A percentile compares a stretch with the other conserved stretches of the same genome.
These are phyloP conservation scores for Bombus difficillimus DNA, from an alignment of 1,140 invertebrate species.

Conservation along the genomic window DNA sequence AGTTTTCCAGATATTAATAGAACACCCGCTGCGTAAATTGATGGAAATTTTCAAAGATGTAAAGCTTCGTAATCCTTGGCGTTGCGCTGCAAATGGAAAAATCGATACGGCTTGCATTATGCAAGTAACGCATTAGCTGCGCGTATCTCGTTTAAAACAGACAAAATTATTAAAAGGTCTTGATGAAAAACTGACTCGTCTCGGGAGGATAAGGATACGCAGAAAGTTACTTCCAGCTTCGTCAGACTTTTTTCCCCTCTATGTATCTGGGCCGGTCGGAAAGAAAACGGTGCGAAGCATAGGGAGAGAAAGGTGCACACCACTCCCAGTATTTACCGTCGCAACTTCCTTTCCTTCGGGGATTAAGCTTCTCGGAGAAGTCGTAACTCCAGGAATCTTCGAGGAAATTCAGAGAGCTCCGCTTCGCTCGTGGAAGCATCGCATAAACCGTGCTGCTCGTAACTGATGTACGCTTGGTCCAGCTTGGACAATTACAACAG, in stretches of 20 bases:
- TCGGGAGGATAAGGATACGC: neutral
- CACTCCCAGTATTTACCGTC: slow-evolving; percentile 33
- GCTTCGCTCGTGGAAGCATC: neutral
- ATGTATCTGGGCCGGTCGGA: neutral
- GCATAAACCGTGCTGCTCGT: neutral
- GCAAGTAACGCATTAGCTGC: too few species aligned
- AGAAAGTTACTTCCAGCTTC: neutral
- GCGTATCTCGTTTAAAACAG: neutral
- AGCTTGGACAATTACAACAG: slow-evolving; percentile 3
- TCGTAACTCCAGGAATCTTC: slow-evolving; percentile 53
- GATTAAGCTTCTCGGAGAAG: slow-evolving; percentile 48
- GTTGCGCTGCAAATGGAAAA: neutral
- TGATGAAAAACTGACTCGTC: neutral
- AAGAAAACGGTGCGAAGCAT: slow-evolving; percentile 7
- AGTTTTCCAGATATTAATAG: neutral
- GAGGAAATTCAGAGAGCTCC: slow-evolving; percentile 33
- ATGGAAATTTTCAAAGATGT: neutral
- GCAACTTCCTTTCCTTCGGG: slow-evolving; percentile 43
- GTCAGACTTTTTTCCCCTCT: neutral
- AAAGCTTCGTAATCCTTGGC: neutral
- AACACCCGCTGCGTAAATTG: too few species aligned
- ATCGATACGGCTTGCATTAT: neutral
- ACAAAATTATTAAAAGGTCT: slow-evolving; percentile 9
- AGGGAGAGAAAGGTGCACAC: slow-evolving; percentile 24
- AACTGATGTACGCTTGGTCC: neutral